Evolutionary conservation across 2,797 vertebrate species (phyloP).

Genomic region (Orientallactaga sibirica): DNA sequence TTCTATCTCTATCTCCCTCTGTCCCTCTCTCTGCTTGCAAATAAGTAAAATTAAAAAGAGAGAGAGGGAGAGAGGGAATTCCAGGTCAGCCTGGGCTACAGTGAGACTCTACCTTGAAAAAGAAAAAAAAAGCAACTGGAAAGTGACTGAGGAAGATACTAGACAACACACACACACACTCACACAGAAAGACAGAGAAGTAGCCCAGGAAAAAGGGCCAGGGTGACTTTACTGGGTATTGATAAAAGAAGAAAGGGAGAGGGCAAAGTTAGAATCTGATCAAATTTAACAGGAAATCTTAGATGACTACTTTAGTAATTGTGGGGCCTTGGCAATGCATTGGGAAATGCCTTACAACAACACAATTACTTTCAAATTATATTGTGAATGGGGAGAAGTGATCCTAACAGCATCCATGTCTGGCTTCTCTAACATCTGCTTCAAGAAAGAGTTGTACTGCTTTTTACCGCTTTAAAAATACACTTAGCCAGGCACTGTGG

Average conservation of each 20-base stretch:
- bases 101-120: too few relatives aligned
- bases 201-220: background rate
- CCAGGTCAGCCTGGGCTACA: too few relatives aligned
- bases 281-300: background rate
- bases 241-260: background rate
- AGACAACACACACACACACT: too few relatives aligned
- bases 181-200: background rate
- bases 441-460: background rate
- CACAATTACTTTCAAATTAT: background rate
- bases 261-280: background rate
- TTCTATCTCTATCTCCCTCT: too few relatives aligned
- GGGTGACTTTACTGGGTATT: background rate
- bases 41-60: too few relatives aligned
- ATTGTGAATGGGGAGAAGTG: background rate
- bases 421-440: background rate
- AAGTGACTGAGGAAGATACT: too few relatives aligned
- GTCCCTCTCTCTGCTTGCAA: too few relatives aligned
- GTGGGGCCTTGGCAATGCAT: background rate
- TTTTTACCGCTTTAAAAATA: slow-evolving; percentile 21
- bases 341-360: background rate
- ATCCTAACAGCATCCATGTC: background rate
- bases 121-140: too few relatives aligned
- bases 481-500: background rate
- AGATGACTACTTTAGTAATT: background rate
- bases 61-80: too few relatives aligned